Conservation (phyloP, 2,797 vertebrate genomes). For the Hoplostethus atlanticus region DNA sequence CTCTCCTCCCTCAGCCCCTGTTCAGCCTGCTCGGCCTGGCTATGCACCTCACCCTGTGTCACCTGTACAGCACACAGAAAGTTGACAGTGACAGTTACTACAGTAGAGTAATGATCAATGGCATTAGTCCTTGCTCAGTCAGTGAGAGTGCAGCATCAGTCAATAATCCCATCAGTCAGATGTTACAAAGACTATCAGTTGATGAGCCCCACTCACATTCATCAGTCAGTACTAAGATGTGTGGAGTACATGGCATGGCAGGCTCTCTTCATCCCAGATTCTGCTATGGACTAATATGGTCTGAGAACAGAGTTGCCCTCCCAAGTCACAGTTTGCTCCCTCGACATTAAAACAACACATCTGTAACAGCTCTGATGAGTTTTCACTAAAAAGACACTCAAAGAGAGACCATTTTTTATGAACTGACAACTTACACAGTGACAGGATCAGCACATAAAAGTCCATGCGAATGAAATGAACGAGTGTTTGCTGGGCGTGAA, state of each 20-base stretch:
- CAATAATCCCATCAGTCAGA: constrained; percentile 14
- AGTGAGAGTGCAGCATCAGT: constrained; percentile 1
- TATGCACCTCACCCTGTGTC: not conserved
- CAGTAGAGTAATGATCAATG: not conserved
- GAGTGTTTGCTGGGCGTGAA: constrained; percentile 81
- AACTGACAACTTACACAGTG: constrained; percentile 81
- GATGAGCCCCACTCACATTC: constrained; percentile 25
- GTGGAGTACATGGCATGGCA: not conserved
- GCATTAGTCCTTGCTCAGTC: not conserved
- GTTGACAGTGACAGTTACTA: not conserved
- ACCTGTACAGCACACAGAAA: constrained; percentile 16
- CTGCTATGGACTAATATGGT: constrained; percentile 31
- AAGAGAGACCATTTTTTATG: constrained; percentile 71
- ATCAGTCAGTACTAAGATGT: constrained; percentile 4
- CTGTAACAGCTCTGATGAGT: constrained; percentile 75
- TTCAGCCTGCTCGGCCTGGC: constrained; percentile 16
- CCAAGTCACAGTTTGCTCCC: constrained; percentile 45
- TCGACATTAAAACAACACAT: constrained; percentile 74
- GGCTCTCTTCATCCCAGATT: constrained; percentile 2
- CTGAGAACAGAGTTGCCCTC: constrained; percentile 28
- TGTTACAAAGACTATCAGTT: constrained; percentile 10
- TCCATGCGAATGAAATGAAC: constrained; percentile 79
- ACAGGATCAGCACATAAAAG: constrained; percentile 83
- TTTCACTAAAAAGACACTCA: constrained; percentile 70
- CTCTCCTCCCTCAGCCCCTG: constrained; percentile 64